A percentile compares a stretch with the other conserved stretches of the same genome.
These are phyloP conservation scores for Trachelipus rathkii DNA, from an alignment of 1,140 invertebrate genomes.

Conservation along the genomic window DNA sequence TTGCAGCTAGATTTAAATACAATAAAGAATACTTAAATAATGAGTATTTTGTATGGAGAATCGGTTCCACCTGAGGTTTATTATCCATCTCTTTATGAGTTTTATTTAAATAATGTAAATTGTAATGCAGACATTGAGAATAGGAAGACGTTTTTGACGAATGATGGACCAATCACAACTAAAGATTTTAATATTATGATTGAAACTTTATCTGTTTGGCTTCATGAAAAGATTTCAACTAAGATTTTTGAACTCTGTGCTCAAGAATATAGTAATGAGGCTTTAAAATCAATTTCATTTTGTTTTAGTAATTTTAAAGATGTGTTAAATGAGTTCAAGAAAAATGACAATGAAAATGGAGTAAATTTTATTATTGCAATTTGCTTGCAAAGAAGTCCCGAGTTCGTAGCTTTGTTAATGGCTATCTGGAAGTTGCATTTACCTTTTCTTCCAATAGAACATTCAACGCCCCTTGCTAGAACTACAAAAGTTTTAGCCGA, in stretches of 20 bases:
- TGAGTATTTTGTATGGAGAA: neutral
- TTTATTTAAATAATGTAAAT: neutral
- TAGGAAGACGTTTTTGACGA: neutral
- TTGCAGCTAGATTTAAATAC: neutral
- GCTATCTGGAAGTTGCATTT: neutral
- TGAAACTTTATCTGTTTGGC: neutral
- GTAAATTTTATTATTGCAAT: neutral
- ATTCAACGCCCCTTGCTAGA: neutral
- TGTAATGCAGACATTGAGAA: neutral
- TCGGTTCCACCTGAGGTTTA: neutral
- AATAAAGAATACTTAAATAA: neutral
- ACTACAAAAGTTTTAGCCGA: neutral
- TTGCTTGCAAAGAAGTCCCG: neutral
- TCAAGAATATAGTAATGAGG: neutral
- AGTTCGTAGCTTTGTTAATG: neutral
- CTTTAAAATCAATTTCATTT: neutral
- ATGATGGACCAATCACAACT: neutral
- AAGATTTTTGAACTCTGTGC: neutral
- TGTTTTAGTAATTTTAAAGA: neutral
- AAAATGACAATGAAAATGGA: neutral
- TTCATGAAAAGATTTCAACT: neutral
- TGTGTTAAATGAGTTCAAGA: neutral
- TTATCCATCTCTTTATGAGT: neutral
- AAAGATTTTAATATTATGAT: constrained; percentile 1
- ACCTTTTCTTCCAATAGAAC: neutral